Evolutionary conservation across 2,113 vertebrate genomes (phyloP), one percentile per base, ranked within the genome.

Genomic region (Zosterops pallidus): DNA sequence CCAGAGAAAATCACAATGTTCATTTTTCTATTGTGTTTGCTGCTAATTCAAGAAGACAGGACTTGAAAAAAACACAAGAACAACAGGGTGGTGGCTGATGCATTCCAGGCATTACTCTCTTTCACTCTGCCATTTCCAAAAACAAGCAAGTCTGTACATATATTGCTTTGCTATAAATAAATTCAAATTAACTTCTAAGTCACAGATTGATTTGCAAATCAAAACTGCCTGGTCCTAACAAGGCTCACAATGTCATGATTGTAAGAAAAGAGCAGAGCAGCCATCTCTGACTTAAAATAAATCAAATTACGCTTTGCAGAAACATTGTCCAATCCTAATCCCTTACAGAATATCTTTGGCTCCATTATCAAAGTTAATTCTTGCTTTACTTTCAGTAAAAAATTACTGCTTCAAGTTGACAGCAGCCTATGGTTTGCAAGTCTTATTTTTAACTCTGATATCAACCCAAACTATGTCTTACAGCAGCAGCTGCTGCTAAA

Each of bases 401-500:
- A 94, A 92, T 42, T 44, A 89, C 31, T 82, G 91, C 83, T 90
- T 86, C 56, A 29, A 91, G 70, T 44, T 76, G 69, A 95, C 16
- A 42, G 84, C 69, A 92, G 91, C 77, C 89, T 97, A 89, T 94
- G 87, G 89, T 94, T 92, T 94, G 83, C 86, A 91, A 92, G 91
- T 75, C 91, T 95, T 97, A 97, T 97, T 97, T 97, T 97, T 96
- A 96, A 94, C 91, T 94, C 91, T 78, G 83, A 82, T 95, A 96
- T 84, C 95, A 95, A 94, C 95, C 93, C 94, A 96, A 96, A 97
- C 95, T 75, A 82, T 70, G 96, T 95, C 92, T 92, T 96, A 94
- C 69, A 95, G 89, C 83, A 95, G 89, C 96, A 91, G 95, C 92
- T 96, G 96, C 96, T 96, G 83, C 95, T 96, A 91, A 89, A 95